Percentiles rank a stretch among this genome's conserved stretches.
Evolutionary conservation across 1,140 invertebrate genomes (phyloP).

Genomic region (Nautilus pompilius): DNA sequence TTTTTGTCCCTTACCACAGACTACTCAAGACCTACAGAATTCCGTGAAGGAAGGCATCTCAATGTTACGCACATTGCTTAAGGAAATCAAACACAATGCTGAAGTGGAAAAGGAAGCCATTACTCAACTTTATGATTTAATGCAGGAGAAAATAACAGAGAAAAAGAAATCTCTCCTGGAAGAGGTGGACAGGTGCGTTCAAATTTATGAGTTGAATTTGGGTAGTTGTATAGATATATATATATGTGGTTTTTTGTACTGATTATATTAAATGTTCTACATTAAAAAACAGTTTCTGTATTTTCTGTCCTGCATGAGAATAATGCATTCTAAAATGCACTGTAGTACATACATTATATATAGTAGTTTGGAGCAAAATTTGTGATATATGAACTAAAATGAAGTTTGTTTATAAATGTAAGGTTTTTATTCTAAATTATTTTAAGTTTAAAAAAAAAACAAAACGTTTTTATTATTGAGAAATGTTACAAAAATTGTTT

Average conservation of each 20-base stretch:
- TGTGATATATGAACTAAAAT: too few species aligned
- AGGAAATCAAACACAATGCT: constrained; percentile 35
- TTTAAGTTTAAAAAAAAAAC: too few species aligned
- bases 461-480: too few species aligned
- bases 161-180: constrained; percentile 28
- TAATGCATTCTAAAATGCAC: too few species aligned
- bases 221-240: background rate
- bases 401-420: too few species aligned
- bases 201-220: background rate
- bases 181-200: constrained; percentile 33
- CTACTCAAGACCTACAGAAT: constrained; percentile 37
- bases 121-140: constrained; percentile 19
- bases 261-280: background rate
- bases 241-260: background rate
- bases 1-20: constrained; percentile 16
- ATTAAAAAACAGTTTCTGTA: too few species aligned
- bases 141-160: constrained; percentile 31
- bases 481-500: too few species aligned
- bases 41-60: constrained; percentile 35
- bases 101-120: constrained; percentile 31
- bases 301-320: too few species aligned
- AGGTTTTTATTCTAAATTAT: too few species aligned
- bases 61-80: constrained; percentile 28
- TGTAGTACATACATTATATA: too few species aligned
- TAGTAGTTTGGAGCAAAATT: too few species aligned